Evolutionary conservation across 2,888 invertebrate genomes (phyloP).

Genomic region (Plagiodera versicolora): DNA sequence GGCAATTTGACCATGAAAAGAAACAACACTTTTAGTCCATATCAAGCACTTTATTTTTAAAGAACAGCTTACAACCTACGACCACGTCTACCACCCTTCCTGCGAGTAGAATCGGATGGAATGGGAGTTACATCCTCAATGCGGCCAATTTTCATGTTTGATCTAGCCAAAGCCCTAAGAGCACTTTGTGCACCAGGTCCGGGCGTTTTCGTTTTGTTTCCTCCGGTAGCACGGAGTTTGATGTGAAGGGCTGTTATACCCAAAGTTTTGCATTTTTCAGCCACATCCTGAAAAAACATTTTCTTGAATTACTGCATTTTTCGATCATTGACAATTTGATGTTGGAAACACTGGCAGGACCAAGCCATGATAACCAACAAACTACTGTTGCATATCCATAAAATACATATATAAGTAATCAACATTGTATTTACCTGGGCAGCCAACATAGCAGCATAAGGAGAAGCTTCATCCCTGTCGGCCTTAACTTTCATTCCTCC

Average conservation of each 20-base stretch:
- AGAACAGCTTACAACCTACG: conserved; percentile 85
- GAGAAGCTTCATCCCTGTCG: conserved; percentile 99
- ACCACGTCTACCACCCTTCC: conserved; percentile 99
- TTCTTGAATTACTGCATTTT: too few species aligned
- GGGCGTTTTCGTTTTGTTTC: conserved; percentile 97
- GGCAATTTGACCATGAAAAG: neutral
- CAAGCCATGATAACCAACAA: too few species aligned
- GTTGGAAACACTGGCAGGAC: too few species aligned
- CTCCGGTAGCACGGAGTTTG: conserved; percentile 97
- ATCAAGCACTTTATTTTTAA: conserved; percentile 30
- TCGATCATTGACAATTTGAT: too few species aligned
- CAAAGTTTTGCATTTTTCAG: conserved; percentile 95
- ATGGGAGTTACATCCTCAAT: conserved; percentile 99
- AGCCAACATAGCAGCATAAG: conserved; percentile 99
- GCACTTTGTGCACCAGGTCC: conserved; percentile 99
- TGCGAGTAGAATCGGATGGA: conserved; percentile 97
- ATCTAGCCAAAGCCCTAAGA: conserved; percentile 95
- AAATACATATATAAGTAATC: too few species aligned
- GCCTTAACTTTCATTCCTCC: conserved; percentile 99
- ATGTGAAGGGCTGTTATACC: conserved; percentile 99
- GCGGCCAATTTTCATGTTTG: conserved; percentile 99
- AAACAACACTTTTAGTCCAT: conserved; percentile 23
- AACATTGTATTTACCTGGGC: conserved; percentile 73
- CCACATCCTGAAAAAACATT: conserved; percentile 89
- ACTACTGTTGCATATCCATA: too few species aligned